Percentiles rank a stretch among this genome's conserved stretches.
These are phyloP conservation scores for Coenonympha glycerion DNA, from an alignment of 2,888 invertebrate genomes.

Conservation along the genomic window DNA sequence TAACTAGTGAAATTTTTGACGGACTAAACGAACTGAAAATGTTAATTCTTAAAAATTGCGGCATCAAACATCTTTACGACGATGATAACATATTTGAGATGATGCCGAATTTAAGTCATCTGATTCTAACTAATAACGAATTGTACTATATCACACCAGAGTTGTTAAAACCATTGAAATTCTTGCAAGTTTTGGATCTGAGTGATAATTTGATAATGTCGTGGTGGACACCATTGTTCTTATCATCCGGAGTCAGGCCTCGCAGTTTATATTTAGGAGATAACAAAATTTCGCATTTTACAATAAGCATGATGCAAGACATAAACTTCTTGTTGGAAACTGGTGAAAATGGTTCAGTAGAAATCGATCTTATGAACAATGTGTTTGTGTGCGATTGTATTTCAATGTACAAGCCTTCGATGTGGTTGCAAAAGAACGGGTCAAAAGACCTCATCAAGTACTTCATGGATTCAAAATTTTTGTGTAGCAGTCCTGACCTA, in stretches of 20 bases:
- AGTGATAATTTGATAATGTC: conserved; percentile 69
- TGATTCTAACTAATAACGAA: conserved; percentile 69
- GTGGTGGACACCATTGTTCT: conserved; percentile 73
- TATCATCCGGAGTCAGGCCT: conserved; percentile 58
- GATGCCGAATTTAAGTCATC: conserved; percentile 66
- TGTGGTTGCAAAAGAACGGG: conserved; percentile 60
- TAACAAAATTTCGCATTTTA: conserved; percentile 75
- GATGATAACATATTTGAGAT: conserved; percentile 69
- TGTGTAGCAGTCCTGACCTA: conserved; percentile 62
- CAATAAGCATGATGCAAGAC: conserved; percentile 75
- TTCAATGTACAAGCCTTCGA: conserved; percentile 58
- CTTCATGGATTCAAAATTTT: conserved; percentile 52
- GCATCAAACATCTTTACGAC: conserved; percentile 57
- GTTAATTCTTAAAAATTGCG: conserved; percentile 68
- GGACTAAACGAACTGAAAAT: conserved; percentile 68
- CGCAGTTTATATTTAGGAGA: conserved; percentile 56
- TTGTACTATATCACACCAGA: conserved; percentile 58
- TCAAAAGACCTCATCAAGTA: conserved; percentile 47
- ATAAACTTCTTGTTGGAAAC: conserved; percentile 61
- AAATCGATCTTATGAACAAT: conserved; percentile 70
- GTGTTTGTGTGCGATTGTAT: conserved; percentile 74
- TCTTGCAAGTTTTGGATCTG: conserved; percentile 65
- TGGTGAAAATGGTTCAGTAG: conserved; percentile 37
- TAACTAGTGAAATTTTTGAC: conserved; percentile 58
- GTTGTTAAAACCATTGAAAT: conserved; percentile 58